phyloP scores from a whole-genome alignment of 2,797 vertebrate species.

The Thamnophis elegans region DNA sequence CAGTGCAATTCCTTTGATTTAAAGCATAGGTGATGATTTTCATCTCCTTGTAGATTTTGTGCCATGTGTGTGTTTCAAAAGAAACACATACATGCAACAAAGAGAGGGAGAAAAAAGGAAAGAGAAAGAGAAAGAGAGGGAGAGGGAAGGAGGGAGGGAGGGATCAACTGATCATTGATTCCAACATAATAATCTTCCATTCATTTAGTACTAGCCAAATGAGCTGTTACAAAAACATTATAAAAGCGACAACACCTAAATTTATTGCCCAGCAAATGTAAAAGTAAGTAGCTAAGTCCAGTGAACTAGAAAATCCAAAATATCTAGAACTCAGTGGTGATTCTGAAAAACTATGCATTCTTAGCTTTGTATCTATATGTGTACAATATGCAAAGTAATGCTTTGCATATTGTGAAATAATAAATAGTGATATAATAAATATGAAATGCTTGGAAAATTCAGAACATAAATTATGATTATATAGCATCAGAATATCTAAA shows the following conservation, averaged over 20 bases:
- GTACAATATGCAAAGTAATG: background rate
- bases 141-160: background rate
- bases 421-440: background rate
- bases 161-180: background rate
- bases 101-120: background rate
- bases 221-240: background rate
- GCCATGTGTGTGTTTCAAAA: slow-evolving; percentile 7
- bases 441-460: background rate
- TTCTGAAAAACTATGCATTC: background rate
- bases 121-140: background rate
- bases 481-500: background rate
- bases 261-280: background rate
- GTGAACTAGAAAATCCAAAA: background rate
- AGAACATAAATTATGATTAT: background rate
- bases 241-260: background rate
- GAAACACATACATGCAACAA: background rate
- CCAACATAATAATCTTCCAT: background rate
- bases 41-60: slow-evolving; percentile 6
- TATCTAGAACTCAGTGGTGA: background rate
- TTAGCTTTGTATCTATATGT: background rate
- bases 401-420: background rate
- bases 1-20: slow-evolving; percentile 51
- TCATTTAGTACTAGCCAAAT: background rate
- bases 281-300: background rate
- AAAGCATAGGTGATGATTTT: slow-evolving; percentile 28